Base-by-base conservation (phyloP, 1,140 invertebrate genomes). In the Drosophila watanabei region DNA sequence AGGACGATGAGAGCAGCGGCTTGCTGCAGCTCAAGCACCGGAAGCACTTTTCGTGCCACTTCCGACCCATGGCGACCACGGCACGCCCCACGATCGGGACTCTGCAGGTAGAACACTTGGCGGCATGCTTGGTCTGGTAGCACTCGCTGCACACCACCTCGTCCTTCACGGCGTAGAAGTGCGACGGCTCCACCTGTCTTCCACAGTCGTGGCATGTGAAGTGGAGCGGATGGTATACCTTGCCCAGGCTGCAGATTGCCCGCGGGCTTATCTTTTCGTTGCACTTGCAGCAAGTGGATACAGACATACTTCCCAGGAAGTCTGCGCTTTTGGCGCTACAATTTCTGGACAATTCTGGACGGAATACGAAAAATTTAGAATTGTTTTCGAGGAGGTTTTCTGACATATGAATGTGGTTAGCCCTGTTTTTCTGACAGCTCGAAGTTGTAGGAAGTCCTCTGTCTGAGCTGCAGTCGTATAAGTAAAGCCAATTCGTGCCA, bases 1-100 rank as follows among this genome's bases (percentile, higher is more conserved):
- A 80, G 9, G 46, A 52, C 18, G 43, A 8, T 11, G 77, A 32
- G 32, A 75, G 32, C 41, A 80, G 59, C 16, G 63, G 37, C 39
- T 57, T 68, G 46, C 59, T 33, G 69, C 79, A 80, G 28, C 58
- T 75, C 30, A 80, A 41, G 33, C 79, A 80, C 18, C 54, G 70
- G 28, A 80, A 80, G 51, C 79, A 80, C 32, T 64, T 69, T 18
- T 80, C 77, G 41, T 80, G 79, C 79, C 79, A 80, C 62, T 80
- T 80, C 41, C 70, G 62, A 13, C 70, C 77, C 32, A 49, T 28
- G 11, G 77, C 43, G 5, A 24, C 18, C 5, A 80, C 28, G n/a
- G 35, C 35, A 14, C 79, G 79, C 10, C 32, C 51, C 28, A 69
- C 18, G 5, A 80, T 80, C 9, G 62, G 45, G 7, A n/a, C 32